These are phyloP conservation scores for Synanceia verrucosa DNA, from an alignment of 2,797 vertebrate genomes.

Conservation along the genomic window DNA sequence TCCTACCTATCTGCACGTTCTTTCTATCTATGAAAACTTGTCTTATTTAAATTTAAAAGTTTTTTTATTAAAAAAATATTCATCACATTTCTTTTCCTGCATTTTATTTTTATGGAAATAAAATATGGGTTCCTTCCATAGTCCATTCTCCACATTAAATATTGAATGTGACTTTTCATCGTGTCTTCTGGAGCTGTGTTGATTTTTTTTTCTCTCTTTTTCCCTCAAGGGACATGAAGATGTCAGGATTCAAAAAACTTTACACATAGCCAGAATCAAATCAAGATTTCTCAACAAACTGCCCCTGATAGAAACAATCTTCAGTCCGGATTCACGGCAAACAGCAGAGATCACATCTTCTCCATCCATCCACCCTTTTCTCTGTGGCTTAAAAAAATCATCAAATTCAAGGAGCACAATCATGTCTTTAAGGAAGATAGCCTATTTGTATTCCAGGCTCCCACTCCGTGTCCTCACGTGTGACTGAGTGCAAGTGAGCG, in stretches of 20 bases:
- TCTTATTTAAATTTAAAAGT: neutral
- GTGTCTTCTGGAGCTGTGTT: neutral
- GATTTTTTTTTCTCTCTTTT: neutral
- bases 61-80: neutral
- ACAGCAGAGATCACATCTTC: conserved; percentile 37
- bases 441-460: conserved; percentile 84
- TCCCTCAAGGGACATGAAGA: neutral
- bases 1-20: neutral
- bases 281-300: conserved; percentile 1
- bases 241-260: neutral
- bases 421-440: conserved; percentile 79
- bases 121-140: neutral
- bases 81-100: neutral
- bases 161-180: conserved; percentile 21
- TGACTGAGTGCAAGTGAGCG: conserved; percentile 79
- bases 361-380: conserved; percentile 26
- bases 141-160: conserved; percentile 40
- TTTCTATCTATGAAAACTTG: neutral
- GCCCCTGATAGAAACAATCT: conserved; percentile 7
- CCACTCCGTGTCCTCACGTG: conserved; percentile 75
- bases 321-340: conserved; percentile 21
- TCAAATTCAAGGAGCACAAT: conserved; percentile 76
- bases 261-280: conserved; percentile 1
- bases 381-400: conserved; percentile 31
- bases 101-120: conserved; percentile 10